Evolutionary conservation across 2,113 vertebrate genomes (phyloP), one percentile per base, ranked within the genome.

Genomic region (Gracilinanus agilis): DNA sequence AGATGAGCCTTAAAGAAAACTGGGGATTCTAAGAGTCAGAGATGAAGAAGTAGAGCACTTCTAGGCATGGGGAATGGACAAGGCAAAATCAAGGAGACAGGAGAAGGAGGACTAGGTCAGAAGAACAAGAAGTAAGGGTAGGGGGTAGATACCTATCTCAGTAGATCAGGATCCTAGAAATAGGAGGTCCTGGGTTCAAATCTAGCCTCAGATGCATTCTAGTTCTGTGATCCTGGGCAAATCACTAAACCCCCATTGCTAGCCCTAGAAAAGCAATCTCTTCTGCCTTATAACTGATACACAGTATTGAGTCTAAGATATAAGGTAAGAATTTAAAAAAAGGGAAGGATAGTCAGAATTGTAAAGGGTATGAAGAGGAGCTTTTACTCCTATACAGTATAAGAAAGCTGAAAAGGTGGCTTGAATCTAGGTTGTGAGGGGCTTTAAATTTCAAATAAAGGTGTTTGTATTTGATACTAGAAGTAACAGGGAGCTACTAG

Each of bases 1-100:
- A 95, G 90, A 89, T 97, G 88, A n/a, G 53, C 34, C 55, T 93
- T 92, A 54, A 93, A 56, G n/a, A 89, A 67, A 44, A 89, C 21
- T 91, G 92, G 94, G 44, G 75, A 93, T 34, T 75, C 96, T 61
- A 88, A 91, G 27, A 89, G 89, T 11, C 9, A 67, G 55, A 97
- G 29, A 94, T 88, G 53, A 55, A 93, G 24, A n/a, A 61, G 88
- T 88, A 54, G 10, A 34, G 21, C 92, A 92, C 83, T 94, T n/a
- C 44, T 56, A 95, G 54, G 44, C 29, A n/a, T 89, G 44, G n/a
- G 54, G 61, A 89, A 93, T 34, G 34, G 12, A 16, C 88, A 12
- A 7, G 93, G 34, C 19, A 91, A 91, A 88, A 53, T 9, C 9
- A 12, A 13, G 16, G 67, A 92, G 54, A 54, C 6, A 12, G 91